Base-by-base conservation (phyloP, 1,140 invertebrate species). In the Zaprionus ghesquierei region DNA sequence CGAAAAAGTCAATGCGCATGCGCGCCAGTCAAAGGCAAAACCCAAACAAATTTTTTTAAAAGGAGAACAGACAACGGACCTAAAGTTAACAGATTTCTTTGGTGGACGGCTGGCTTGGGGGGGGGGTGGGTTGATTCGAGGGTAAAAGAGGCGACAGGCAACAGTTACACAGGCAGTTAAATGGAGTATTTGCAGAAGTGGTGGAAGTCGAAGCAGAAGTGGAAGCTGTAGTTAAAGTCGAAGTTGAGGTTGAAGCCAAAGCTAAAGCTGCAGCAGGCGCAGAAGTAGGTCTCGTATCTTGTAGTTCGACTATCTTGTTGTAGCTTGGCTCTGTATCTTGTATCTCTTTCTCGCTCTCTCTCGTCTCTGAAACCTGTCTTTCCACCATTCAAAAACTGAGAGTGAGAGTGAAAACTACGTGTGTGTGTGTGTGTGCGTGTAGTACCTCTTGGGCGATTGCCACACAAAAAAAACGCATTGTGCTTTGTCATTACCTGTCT, bases 1-100 rank as follows among this genome's bases (percentile, higher is more conserved):
- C 81, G 81, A 86, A 85, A 85, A 86, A 85, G 77, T 77, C 81
- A 84, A 86, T 85, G 81, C 81, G 81, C 81, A 85, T 85, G 81
- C 81, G 81, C 77, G 65, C 81, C 80, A 84, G 80, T 84, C 81
- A 84, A 84, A 80, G 59, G 76, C 46, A 76, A 70, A 65, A 77
- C 33, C 65, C 38, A 77, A 68, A 77, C 49, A 58, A 33, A 63
- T 35, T 56, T 38, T 58, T 61, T 41, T 66, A 51, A 56, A 55
- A 56, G 31, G 61, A 58, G 49, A 65, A 72, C 33, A 59, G 29
- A 22, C 41, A 59, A 73, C 51, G 53, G 29, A 59, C 25, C 51
- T 31, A 31, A 53, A 79, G 66, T 75, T 81, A 81, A 84, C 75
- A 82, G 72, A 84, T 79, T 49, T 73, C 66, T 80, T 59, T 63